phyloP scores from a whole-genome alignment of 53 echinoderm and acorn worm genomes.

The Paracentrotus lividus region DNA sequence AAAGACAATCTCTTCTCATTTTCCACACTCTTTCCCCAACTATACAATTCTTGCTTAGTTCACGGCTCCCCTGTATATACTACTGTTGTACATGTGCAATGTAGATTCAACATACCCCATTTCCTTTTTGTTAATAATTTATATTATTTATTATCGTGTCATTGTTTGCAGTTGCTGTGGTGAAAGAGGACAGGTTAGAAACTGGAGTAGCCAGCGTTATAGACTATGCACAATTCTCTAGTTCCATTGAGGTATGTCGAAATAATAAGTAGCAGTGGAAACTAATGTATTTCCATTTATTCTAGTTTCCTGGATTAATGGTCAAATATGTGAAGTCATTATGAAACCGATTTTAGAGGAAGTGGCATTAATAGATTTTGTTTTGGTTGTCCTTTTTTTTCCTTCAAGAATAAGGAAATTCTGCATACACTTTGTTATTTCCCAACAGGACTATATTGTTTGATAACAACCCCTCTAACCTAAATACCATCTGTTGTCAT shows the following conservation, averaged over 20 bases:
- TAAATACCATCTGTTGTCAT: too few species aligned
- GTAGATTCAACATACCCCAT: too few species aligned
- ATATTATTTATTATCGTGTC: neutral
- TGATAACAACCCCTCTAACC: too few species aligned
- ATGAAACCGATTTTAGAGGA: neutral
- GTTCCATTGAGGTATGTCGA: constrained; percentile 75
- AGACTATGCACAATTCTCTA: constrained; percentile 82
- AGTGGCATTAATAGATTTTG: neutral
- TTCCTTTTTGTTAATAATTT: neutral
- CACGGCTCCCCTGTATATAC: too few species aligned
- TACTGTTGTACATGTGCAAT: too few species aligned
- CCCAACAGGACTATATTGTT: too few species aligned
- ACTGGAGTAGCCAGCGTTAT: constrained; percentile 85
- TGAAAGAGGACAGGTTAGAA: constrained; percentile 83
- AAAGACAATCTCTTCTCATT: too few species aligned
- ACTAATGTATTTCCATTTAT: neutral
- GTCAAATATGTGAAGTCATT: neutral
- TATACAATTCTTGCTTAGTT: too few species aligned
- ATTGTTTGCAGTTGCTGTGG: constrained; percentile 76
- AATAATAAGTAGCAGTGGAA: neutral
- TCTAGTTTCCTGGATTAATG: neutral
- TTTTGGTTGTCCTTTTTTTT: neutral
- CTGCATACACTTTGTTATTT: neutral
- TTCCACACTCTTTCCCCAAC: too few species aligned
- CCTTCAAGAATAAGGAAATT: neutral